Percentiles rank a stretch among this genome's conserved stretches.
These are phyloP conservation scores for Anomalospiza imberbis DNA, from an alignment of 2,797 vertebrate genomes.

Conservation along the genomic window DNA sequence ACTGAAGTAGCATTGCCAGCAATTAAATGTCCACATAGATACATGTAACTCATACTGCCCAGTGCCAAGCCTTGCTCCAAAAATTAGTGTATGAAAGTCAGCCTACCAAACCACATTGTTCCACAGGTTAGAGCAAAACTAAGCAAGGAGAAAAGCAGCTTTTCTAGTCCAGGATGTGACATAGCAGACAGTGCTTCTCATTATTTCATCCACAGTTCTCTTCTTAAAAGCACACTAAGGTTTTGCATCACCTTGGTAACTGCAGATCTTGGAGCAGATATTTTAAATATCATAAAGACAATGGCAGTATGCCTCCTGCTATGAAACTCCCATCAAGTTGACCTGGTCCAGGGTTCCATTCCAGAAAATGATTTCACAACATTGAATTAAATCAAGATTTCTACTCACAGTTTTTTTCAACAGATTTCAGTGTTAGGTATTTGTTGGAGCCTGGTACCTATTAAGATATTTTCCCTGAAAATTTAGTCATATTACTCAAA, in stretches of 20 bases:
- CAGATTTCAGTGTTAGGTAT: neutral
- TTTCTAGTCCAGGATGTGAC: neutral
- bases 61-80: neutral
- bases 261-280: neutral
- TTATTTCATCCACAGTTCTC: neutral
- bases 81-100: neutral
- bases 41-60: neutral
- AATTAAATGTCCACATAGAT: neutral
- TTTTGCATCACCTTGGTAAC: neutral
- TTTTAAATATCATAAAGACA: neutral
- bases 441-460: neutral
- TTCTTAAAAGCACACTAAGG: neutral
- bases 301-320: neutral
- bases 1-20: neutral
- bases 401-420: neutral
- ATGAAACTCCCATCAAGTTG: neutral
- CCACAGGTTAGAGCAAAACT: neutral
- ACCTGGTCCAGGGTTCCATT: neutral
- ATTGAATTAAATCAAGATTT: neutral
- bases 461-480: neutral
- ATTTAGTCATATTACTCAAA: neutral
- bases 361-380: neutral
- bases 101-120: neutral
- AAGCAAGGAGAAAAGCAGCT: neutral
- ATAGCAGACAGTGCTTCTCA: neutral